Evolutionary conservation across 2,888 invertebrate genomes (phyloP), one percentile per base, ranked within the genome.

Genomic region (Theodoxus fluviatilis): DNA sequence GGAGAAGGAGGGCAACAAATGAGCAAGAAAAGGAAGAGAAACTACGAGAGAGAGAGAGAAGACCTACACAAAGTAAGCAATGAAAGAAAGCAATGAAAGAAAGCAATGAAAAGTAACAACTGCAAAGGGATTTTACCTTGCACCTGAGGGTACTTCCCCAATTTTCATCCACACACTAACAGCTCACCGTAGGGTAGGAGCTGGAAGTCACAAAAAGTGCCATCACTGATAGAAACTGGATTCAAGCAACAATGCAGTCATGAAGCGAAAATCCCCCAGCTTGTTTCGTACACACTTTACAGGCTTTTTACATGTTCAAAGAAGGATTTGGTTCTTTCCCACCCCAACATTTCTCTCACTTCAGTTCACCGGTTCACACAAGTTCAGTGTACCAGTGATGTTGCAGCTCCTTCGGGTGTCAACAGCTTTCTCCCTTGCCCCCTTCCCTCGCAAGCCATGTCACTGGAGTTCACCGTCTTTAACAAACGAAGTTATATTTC

Each of bases 81-180:
- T 4, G 33, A 28, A 49, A 67, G 18, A 40, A 22, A 49, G 31
- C 6, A 49, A 63, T 63, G 25, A 25, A 25, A 9, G 18, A 3
- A 66, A 18, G n/a, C 18, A 40, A 38, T 22, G 2, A 52, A 28
- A 37, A 55, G 15, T 25, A 22, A 28, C 35, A 15, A 43, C 9
- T 15, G 3, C 3, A 55, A 25, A 65, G 4, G 47, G 12, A 37
- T 75, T 80, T 74, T 84, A 91, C 91, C 91, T 90, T 97, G 95
- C 81, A 98, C 96, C 90, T 98, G 98, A 52, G 98, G 98, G 90
- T 95, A 98, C 7, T 95, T 93, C 72, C 96, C 95, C 89, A 98
- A 96, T 90, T 98, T 98, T 88, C 98, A 99, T 67, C 96, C 96
- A 86, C 98, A 99, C 6, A 98, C 96, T 90, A 97, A 96, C 55